A percentile compares a stretch with the other conserved stretches of the same genome.
phyloP scores from a whole-genome alignment of 2,113 vertebrate genomes.

The Mus musculus region GRCm39 chr2:173307501-173308000 shows the following conservation, averaged over 20 bases:
- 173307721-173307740: too few relatives aligned
- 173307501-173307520: background rate
- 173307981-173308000: background rate
- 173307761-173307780: background rate
- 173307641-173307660: too few relatives aligned
- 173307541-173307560: rapidly evolving
- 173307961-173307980: too few relatives aligned
- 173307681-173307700: background rate
- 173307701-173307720: background rate
- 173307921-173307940: background rate
- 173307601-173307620: background rate
- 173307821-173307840: background rate
- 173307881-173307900: background rate
- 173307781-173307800: background rate
- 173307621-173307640: too few relatives aligned
- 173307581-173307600: rapidly evolving
- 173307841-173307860: background rate
- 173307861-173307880: background rate
- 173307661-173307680: background rate
- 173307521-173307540: rapidly evolving
- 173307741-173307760: background rate
- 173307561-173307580: background rate
- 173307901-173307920: background rate
- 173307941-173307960: background rate
- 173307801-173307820: background rate